Conservation (phyloP, 1,140 invertebrate genomes). For the Zaprionus gabonicus region DNA sequence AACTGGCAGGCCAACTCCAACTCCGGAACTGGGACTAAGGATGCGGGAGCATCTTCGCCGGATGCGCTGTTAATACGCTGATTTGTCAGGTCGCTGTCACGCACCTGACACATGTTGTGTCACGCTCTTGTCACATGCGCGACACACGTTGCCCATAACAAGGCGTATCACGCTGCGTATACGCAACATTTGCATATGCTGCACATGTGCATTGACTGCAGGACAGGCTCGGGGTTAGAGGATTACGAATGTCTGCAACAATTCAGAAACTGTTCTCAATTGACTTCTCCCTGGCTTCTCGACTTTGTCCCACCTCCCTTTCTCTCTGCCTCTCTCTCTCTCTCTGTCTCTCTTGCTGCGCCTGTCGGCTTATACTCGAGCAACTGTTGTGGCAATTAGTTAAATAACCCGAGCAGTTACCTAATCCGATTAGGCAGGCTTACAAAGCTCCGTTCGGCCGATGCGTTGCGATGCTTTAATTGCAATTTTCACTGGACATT, state of each 20-base stretch:
- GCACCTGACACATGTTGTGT: slow-evolving; percentile 43
- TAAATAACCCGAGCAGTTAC: slow-evolving; percentile 6
- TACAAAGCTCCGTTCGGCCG: background rate
- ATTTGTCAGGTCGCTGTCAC: slow-evolving; percentile 63
- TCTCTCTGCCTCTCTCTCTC: background rate
- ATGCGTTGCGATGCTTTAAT: background rate
- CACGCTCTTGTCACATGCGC: slow-evolving; percentile 21
- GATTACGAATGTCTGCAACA: background rate
- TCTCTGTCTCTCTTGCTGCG: too few species aligned
- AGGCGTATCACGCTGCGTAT: slow-evolving; percentile 24
- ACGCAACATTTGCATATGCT: slow-evolving; percentile 32
- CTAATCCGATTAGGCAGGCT: slow-evolving; percentile 4
- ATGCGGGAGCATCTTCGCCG: background rate
- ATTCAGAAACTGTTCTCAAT: background rate
- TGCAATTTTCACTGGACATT: background rate
- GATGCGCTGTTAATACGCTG: slow-evolving; percentile 14
- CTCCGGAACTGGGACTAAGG: background rate
- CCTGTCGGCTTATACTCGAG: background rate
- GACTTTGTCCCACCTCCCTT: background rate
- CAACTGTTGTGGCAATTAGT: slow-evolving; percentile 7
- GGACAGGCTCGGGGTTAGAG: background rate
- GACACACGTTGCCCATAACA: slow-evolving; percentile 3
- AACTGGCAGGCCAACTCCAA: slow-evolving; percentile 16
- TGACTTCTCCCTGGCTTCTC: background rate
- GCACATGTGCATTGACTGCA: background rate